phyloP scores from a whole-genome alignment of 2,797 vertebrate species.

The Coregonus sp. region DNA sequence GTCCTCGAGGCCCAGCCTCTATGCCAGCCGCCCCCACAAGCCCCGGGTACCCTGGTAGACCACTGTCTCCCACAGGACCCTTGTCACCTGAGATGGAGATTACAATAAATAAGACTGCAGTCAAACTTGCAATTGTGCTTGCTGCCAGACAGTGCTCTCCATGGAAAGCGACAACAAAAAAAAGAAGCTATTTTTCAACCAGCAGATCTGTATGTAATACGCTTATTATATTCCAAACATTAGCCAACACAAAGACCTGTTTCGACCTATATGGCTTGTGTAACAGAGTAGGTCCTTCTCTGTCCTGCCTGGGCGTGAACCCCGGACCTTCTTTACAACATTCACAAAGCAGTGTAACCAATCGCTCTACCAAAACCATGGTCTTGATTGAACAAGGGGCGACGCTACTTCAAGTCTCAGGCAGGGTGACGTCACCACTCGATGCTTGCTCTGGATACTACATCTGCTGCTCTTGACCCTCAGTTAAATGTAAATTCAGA shows the following conservation, averaged over 20 bases:
- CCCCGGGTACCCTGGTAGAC: slow-evolving; percentile 58
- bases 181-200: not conserved
- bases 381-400: no score
- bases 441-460: no score
- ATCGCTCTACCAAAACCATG: no score
- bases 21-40: slow-evolving; percentile 50
- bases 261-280: no score
- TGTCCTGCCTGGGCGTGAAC: no score
- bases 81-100: slow-evolving; percentile 60
- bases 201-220: not conserved
- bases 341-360: no score
- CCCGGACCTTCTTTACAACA: no score
- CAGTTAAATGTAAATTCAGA: no score
- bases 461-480: no score
- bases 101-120: not conserved
- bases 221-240: not conserved
- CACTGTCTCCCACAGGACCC: slow-evolving; percentile 51
- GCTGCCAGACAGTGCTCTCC: not conserved
- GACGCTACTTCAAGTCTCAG: no score
- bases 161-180: not conserved
- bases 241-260: not conserved
- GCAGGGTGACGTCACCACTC: no score
- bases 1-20: slow-evolving; percentile 53
- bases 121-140: not conserved
- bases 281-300: no score